Evolutionary conservation across 2,888 invertebrate species (phyloP).

Genomic region (Stenoptilia bipunctidactyla): DNA sequence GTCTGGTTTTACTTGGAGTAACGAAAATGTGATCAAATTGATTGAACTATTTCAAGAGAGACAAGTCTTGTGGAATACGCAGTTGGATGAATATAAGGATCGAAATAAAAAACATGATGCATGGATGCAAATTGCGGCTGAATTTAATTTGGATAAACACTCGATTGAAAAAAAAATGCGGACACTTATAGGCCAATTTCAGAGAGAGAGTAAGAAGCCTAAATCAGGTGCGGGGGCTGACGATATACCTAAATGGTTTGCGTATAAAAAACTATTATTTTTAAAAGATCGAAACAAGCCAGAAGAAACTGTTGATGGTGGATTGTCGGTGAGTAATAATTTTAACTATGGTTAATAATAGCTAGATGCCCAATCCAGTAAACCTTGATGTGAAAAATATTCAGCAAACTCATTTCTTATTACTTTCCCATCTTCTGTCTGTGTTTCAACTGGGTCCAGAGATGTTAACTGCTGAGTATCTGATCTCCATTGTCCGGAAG

Average conservation of each 20-base stretch:
- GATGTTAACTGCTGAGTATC: conserved; percentile 3
- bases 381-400: conserved; percentile 4
- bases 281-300: conserved; percentile 2
- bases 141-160: conserved; percentile 6
- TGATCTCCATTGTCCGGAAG: no score
- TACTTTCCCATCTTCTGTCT: conserved; percentile 4
- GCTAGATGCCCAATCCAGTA: conserved; percentile 4
- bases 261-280: conserved; percentile 3
- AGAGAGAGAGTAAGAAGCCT: conserved; percentile 1
- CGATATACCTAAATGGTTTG: neutral
- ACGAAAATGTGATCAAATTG: conserved; percentile 4
- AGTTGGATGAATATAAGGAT: conserved; percentile 2
- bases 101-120: conserved; percentile 4
- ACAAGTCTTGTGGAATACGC: conserved; percentile 6
- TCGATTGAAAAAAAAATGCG: conserved; percentile 2
- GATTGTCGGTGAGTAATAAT: neutral
- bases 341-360: conserved; percentile 5
- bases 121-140: conserved; percentile 5
- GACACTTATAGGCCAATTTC: conserved; percentile 3
- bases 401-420: conserved; percentile 6
- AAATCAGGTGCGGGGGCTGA: conserved; percentile 3
- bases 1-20: conserved; percentile 5
- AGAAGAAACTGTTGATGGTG: conserved; percentile 3
- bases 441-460: conserved; percentile 2
- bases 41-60: conserved; percentile 6